Conservation (phyloP, 2,888 invertebrate genomes). For the Calameuta pallipes region DNA sequence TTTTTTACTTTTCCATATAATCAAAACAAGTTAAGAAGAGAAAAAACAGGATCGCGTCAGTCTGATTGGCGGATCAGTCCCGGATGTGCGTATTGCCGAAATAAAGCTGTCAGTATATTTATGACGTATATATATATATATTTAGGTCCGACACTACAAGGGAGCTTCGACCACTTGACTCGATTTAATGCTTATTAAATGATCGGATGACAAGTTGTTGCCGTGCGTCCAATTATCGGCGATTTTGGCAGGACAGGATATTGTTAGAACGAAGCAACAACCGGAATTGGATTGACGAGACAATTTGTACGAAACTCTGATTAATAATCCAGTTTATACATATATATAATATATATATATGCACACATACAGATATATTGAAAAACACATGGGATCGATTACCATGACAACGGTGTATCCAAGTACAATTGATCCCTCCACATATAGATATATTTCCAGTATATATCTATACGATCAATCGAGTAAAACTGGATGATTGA, state of each 20-base stretch:
- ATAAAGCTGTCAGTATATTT: neutral
- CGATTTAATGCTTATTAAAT: slow-evolving; percentile 34
- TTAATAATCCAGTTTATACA: neutral
- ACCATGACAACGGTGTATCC: neutral
- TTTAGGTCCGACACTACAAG: neutral
- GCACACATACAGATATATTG: too few relatives aligned
- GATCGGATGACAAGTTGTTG: slow-evolving; percentile 23
- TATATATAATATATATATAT: neutral
- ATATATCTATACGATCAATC: neutral
- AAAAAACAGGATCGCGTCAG: neutral
- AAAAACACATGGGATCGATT: neutral
- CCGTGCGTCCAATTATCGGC: slow-evolving; percentile 14
- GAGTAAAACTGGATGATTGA: neutral
- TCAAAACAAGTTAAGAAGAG: neutral
- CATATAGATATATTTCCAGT: neutral
- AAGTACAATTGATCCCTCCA: neutral
- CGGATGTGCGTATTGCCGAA: neutral
- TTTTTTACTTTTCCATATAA: too few relatives aligned
- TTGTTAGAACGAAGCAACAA: neutral
- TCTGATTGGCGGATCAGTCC: neutral
- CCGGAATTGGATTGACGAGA: neutral
- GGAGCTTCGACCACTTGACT: slow-evolving; percentile 37
- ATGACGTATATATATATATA: neutral
- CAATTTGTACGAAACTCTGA: neutral
- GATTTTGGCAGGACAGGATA: neutral